Evolutionary conservation across 2,888 invertebrate genomes (phyloP), one percentile per base, ranked within the genome.

Genomic region (Tenthredo notha): DNA sequence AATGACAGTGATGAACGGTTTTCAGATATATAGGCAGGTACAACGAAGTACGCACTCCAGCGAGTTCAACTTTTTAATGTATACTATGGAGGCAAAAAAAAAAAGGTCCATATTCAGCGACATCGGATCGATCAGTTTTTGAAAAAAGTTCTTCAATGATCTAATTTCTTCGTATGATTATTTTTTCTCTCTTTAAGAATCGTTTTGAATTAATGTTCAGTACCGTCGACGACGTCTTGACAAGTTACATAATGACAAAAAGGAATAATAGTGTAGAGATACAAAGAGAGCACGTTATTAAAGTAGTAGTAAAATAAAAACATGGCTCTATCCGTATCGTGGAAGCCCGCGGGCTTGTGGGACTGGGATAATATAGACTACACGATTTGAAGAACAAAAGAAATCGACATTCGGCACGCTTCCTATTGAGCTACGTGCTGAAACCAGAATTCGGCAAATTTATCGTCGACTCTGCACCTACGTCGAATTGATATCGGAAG

Each of bases 361-460:
- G 25, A 75, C 47, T 33, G 15, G n/a, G 70, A 70, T 33, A 70
- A 70, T 70, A 37, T n/a, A 70, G 70, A 75, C 75, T 47, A 77
- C 18, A 29, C 50, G 77, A 54, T 77, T 50, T 29, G 47, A 77
- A 77, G 77, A 54, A 54, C 29, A 77, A 54, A 77, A 77, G 77
- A 54, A 77, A 77, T 77, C 50, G 77, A 54, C 77, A 54, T 50
- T 77, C 77, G 77, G 77, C 77, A 77, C 77, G 50, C 50, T 54
- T 54, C 50, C 50, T 33, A 40, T 29, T 50, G 33, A 54, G 47
- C 47, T 77, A 61, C 80, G 80, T 80, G 80, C 80, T 80, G 15
- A 80, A 80, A 80, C 18, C 61, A 50, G 40, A 40, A 80, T 80
- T 80, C 80, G 80, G 80, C 80, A 61, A 80, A 80, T 80, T 80